Conservation (phyloP, 2,888 invertebrate species). For the Ditula angustiorana region DNA sequence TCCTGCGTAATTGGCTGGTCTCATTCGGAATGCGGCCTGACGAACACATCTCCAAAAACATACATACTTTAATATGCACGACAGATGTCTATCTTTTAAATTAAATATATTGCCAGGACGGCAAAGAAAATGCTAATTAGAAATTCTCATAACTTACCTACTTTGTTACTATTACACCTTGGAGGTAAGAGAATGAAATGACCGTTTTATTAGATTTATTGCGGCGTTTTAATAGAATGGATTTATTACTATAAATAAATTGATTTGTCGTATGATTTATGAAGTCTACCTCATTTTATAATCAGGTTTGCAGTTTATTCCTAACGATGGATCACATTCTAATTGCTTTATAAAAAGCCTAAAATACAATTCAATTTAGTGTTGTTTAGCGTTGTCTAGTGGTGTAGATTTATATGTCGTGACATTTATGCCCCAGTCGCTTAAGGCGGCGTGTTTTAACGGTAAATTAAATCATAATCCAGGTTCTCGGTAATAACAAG, state of each 20-base stretch:
- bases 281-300: conserved; percentile 46
- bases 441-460: conserved; percentile 52
- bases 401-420: conserved; percentile 56
- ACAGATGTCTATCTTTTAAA: conserved; percentile 62
- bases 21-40: conserved; percentile 73
- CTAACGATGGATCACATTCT: conserved; percentile 43
- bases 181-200: conserved; percentile 12
- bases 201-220: conserved; percentile 33
- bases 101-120: conserved; percentile 62
- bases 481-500: conserved; percentile 46
- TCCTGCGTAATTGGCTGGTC: conserved; percentile 75
- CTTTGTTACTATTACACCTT: conserved; percentile 13
- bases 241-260: conserved; percentile 51
- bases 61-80: conserved; percentile 64
- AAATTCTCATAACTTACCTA: conserved; percentile 17
- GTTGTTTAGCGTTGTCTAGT: conserved; percentile 54
- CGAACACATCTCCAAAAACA: conserved; percentile 75
- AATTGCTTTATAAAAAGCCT: conserved; percentile 53
- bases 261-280: conserved; percentile 49
- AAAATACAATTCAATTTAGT: conserved; percentile 55
- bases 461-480: conserved; percentile 62
- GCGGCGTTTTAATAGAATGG: conserved; percentile 23
- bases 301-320: conserved; percentile 49
- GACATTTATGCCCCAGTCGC: conserved; percentile 53
- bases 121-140: conserved; percentile 43